phyloP scores from a whole-genome alignment of 2,797 vertebrate species.

The Tangara arthus region DNA sequence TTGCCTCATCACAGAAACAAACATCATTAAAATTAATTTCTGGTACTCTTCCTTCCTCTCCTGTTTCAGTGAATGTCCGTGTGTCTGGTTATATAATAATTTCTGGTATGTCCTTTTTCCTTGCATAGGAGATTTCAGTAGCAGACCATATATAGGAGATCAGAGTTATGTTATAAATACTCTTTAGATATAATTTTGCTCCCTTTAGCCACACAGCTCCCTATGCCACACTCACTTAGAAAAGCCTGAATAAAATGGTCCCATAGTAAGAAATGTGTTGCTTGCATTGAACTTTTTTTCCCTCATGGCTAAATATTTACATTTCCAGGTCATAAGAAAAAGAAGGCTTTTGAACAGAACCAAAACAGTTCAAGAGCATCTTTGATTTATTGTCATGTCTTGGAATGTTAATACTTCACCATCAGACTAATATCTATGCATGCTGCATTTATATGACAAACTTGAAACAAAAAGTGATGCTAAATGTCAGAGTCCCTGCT shows the following conservation, averaged over 20 bases:
- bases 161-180: background rate
- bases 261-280: background rate
- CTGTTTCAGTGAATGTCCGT: background rate
- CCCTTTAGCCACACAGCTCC: background rate
- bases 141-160: background rate
- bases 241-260: background rate
- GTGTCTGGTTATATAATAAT: background rate
- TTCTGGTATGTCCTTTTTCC: background rate
- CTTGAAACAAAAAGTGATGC: background rate
- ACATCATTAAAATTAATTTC: background rate
- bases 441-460: background rate
- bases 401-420: background rate
- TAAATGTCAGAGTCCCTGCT: background rate
- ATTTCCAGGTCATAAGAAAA: background rate
- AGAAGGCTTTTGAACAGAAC: background rate
- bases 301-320: background rate
- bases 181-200: background rate
- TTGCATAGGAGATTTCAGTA: background rate
- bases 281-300: rapidly evolving
- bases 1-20: background rate
- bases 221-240: background rate
- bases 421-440: background rate
- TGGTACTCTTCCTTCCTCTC: background rate
- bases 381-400: background rate
- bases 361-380: background rate